Base-by-base conservation (phyloP, 1,140 invertebrate genomes). In the Nephila pilipes region DNA sequence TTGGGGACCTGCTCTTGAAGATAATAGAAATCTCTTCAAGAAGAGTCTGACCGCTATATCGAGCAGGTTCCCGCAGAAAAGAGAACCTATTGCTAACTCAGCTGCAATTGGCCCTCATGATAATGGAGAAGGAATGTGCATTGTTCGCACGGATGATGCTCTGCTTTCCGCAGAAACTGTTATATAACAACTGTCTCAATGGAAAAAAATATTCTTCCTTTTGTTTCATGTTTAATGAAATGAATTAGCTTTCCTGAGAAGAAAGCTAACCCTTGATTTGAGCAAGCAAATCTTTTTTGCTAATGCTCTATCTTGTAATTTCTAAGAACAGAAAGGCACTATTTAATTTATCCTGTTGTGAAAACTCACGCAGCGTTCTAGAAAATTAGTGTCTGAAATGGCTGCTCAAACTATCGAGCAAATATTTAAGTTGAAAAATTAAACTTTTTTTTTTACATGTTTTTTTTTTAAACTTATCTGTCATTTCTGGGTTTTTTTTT, bases 1-100 rank as follows among this genome's bases (percentile, higher is more conserved):
- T 60, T 94, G 93, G 93, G 93, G 93, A 14, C 93, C 93, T 29
- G 89, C 89, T 46, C 69, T 69, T 4, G 85, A 87, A 81, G 87
- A 92, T 12, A 46, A 94, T 54, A 81, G 93, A 16, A 81, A 92
- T 14, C 32, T 81, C 2, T 94, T 92, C 29, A 92, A 83, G 57
- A 92, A 94, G 55, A 92, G 90, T 83, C 83, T 94, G 1, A 75
- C 38, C 54, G 32, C 85, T 16, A 80, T 93, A 20, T 54, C 90
- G 5, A 92, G 90, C 55, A 38, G 90, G 2, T 94, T 94, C 54
- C 75, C 55, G 6, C 93, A 88, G 29, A 60, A 55, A 0, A 38
- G 10, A 22, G 65, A 87, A 54, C 46, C n/a, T 16, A 10, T 46
- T 25, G 18, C 16, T 12, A 58, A 57, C 25, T 22, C 25, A 20